Evolutionary conservation across 1,140 invertebrate genomes (phyloP), one percentile per base, ranked within the genome.

Genomic region (Sminthurides bifidus): DNA sequence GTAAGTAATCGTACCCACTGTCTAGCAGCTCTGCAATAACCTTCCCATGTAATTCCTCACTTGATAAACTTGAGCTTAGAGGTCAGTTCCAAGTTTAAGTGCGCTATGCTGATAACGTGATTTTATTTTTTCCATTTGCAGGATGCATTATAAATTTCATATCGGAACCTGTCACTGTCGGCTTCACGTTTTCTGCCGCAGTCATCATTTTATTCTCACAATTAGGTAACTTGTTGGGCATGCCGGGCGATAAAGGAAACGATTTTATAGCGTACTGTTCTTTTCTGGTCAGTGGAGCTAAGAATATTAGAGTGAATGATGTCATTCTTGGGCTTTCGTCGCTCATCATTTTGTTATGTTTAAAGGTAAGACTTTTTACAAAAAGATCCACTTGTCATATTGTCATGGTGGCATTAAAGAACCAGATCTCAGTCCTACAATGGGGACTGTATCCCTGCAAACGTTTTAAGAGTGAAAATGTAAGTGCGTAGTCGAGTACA

Each of bases 121-220:
- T n/a, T n/a, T n/a, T n/a, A 24, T 52, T 38, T 10, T 48, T 48
- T 21, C 6, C 19, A 41, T 41, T 40, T 24, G 23, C 73, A 92
- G 92, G 92, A 63, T 90, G 94, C 60, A 73, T 95, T 17, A 84
- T 95, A 50, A 89, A 91, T 70, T 95, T 93, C 70, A 93, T 96
- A 67, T 92, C 91, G 0, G 80, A 87, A 48, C 88, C 91, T 2
- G 91, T 95, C 14, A 91, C 90, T 0, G 88, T 88, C 46, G 89
- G 17, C 69, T 75, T 83, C 31, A 81, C 81, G 44, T 77, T 75
- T 61, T 79, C 79, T 2, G 80, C 81, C 1, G 79, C 81, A 5
- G 72, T 82, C 48, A 81, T 78, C 44, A 83, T 83, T 46, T 78
- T 74, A 3, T 71, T 75, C 30, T 77, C 78, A 2, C 81, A 84